Evolutionary conservation across 2,888 invertebrate genomes (phyloP).

Genomic region (Eucriotettix oculatus): DNA sequence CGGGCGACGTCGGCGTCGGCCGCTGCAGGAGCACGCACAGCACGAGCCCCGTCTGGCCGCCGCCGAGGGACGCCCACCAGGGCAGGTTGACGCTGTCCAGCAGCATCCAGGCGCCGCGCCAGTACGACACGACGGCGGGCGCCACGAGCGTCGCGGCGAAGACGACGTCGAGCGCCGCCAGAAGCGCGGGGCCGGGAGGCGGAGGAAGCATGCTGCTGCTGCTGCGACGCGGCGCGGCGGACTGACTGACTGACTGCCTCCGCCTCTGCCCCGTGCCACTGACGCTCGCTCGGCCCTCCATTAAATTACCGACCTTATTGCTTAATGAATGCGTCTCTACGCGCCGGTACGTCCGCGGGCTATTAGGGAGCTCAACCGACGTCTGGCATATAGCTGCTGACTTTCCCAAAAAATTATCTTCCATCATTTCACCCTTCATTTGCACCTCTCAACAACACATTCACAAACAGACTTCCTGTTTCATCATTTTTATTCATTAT

Average conservation of each 20-base stretch:
- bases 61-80: neutral
- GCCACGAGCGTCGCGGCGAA: neutral
- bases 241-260: neutral
- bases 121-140: neutral
- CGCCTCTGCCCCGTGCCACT: neutral
- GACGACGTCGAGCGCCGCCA: neutral
- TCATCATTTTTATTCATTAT: no score
- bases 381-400: no score
- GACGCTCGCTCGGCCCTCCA: neutral
- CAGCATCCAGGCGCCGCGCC: neutral
- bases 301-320: no score
- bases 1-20: neutral
- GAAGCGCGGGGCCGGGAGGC: neutral
- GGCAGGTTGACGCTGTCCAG: neutral
- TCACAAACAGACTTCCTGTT: no score
- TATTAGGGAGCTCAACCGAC: no score
- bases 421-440: no score
- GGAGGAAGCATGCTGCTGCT: neutral
- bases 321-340: no score
- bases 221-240: neutral
- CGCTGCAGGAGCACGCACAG: neutral
- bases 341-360: no score
- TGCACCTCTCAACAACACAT: no score
- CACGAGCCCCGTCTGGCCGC: neutral
- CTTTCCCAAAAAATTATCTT: no score